Percentiles rank a stretch among this genome's conserved stretches.
Evolutionary conservation across 2,888 invertebrate genomes (phyloP).

Genomic region (Pimpla rufipes): DNA sequence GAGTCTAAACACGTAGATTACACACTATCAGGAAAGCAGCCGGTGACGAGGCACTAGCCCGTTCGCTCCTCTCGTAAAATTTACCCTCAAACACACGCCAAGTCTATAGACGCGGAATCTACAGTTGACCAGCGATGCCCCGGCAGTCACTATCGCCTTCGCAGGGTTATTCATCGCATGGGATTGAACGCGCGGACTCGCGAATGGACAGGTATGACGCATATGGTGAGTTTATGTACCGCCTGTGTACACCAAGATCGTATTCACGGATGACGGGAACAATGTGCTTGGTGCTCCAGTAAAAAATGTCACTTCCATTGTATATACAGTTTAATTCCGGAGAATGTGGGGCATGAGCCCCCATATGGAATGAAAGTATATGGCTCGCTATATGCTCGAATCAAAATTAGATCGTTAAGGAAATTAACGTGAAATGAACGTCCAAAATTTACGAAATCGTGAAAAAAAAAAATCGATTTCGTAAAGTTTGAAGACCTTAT

Average conservation of each 20-base stretch:
- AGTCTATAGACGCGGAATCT: slow-evolving; percentile 67
- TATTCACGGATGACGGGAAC: not conserved
- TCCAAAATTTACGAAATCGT: no score
- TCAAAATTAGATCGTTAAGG: no score
- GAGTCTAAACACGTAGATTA: slow-evolving; percentile 46
- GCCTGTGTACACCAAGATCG: not conserved
- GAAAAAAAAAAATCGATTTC: no score
- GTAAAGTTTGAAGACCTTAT: no score
- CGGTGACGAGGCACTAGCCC: not conserved
- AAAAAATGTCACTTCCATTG: no score
- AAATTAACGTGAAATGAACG: no score
- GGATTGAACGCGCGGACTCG: not conserved
- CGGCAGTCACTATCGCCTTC: slow-evolving; percentile 36
- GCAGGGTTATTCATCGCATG: not conserved
- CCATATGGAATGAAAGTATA: no score
- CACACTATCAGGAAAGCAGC: slow-evolving; percentile 10
- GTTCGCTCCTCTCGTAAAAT: slow-evolving; percentile 67
- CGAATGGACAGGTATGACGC: not conserved
- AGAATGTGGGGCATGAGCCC: no score
- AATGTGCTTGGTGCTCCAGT: no score
- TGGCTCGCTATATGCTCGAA: no score
- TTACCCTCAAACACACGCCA: slow-evolving; percentile 55
- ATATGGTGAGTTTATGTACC: slow-evolving; percentile 13
- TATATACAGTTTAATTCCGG: no score
- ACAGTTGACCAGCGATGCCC: slow-evolving; percentile 73